These are phyloP conservation scores for Pipistrellus nathusii DNA, from an alignment of 2,797 vertebrate species.

Conservation along the genomic window DNA sequence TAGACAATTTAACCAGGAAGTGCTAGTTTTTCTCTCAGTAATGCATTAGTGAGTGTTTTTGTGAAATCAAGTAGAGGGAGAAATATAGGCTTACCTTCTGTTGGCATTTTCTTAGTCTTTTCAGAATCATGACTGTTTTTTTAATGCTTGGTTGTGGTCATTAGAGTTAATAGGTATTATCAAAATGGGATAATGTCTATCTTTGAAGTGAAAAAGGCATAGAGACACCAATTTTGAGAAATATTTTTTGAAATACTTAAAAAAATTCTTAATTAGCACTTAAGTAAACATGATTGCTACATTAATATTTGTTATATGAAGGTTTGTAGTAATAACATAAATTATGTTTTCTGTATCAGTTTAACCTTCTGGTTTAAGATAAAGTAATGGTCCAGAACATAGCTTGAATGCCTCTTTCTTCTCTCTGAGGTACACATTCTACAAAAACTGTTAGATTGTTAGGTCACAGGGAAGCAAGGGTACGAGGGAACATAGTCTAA, in stretches of 20 bases:
- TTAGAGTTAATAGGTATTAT: background rate
- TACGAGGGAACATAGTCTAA: background rate
- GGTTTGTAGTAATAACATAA: background rate
- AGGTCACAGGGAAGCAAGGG: constrained; percentile 37
- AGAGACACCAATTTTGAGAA: background rate
- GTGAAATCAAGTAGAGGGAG: background rate
- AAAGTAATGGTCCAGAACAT: background rate
- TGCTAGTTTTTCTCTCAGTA: background rate
- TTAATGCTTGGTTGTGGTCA: background rate
- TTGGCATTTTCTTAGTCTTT: background rate
- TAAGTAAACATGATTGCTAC: background rate
- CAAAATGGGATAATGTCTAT: background rate
- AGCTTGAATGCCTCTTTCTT: background rate
- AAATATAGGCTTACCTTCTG: background rate
- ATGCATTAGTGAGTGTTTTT: background rate
- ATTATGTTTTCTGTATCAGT: background rate
- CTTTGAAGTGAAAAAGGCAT: background rate
- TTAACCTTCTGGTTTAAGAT: background rate
- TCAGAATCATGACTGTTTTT: background rate
- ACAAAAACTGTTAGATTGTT: background rate
- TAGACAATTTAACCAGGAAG: background rate
- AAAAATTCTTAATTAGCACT: background rate
- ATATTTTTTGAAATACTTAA: background rate
- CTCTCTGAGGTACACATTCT: background rate
- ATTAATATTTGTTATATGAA: background rate